Conservation (phyloP, 2,113 vertebrate species). For the Turnix velox region DNA sequence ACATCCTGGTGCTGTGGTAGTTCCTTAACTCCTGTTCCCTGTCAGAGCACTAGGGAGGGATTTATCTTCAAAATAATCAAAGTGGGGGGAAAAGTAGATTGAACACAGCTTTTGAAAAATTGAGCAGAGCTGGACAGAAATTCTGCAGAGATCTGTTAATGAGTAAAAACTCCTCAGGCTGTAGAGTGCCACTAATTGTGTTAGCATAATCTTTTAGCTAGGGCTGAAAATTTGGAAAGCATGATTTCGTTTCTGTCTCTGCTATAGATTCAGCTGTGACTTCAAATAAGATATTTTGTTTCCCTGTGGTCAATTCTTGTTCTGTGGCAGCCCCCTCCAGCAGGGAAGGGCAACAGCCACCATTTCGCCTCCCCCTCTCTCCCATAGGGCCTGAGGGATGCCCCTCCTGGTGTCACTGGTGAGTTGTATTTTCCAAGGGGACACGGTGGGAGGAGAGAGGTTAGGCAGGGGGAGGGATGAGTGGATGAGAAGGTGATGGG, state of each 20-base stretch:
- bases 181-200: not conserved
- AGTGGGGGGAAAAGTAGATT: not conserved
- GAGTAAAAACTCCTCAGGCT: not conserved
- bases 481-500: too few species aligned
- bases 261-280: not conserved
- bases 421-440: too few species aligned
- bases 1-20: rapidly evolving
- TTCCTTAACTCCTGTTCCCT: not conserved
- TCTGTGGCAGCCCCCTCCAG: not conserved
- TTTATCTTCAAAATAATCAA: not conserved
- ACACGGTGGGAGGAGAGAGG: too few species aligned
- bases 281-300: not conserved
- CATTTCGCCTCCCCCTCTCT: too few species aligned
- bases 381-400: too few species aligned
- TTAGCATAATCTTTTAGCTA: not conserved
- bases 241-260: not conserved
- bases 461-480: too few species aligned
- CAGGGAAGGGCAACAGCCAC: too few species aligned
- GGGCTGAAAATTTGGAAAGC: not conserved
- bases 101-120: not conserved
- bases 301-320: not conserved
- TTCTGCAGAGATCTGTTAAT: not conserved
- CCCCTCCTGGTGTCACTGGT: too few species aligned
- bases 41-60: not conserved
- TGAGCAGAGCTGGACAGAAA: not conserved